Evolutionary conservation across 2,113 vertebrate genomes (phyloP).

Genomic region (Epinephelus moara): DNA sequence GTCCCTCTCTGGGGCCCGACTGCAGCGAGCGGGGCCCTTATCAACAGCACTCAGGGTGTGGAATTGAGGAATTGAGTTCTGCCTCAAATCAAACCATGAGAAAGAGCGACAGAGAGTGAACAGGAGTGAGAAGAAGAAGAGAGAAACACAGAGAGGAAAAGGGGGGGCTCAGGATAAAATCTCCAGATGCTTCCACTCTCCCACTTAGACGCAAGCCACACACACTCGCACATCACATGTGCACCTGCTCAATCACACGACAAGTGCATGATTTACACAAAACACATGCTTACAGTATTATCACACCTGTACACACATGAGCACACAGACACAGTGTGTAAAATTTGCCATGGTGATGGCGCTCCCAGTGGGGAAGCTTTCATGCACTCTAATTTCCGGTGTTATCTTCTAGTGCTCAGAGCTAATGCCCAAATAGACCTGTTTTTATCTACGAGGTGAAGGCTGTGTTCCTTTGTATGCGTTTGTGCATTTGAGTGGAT

Average conservation of each 20-base stretch:
- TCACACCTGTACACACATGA: conserved; percentile 26
- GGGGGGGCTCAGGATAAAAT: conserved; percentile 31
- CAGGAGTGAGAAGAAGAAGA: conserved; percentile 18
- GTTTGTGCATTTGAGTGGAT: conserved; percentile 12
- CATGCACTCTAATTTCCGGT: conserved; percentile 71
- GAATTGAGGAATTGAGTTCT: conserved; percentile 81
- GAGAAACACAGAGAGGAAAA: neutral
- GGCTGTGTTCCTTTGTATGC: conserved; percentile 13
- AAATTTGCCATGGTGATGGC: conserved; percentile 41
- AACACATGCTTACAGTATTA: conserved; percentile 18
- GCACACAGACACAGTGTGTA: conserved; percentile 8
- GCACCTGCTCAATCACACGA: conserved; percentile 39
- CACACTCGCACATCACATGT: conserved; percentile 10
- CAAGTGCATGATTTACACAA: neutral
- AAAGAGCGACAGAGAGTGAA: conserved; percentile 34
- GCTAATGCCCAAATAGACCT: conserved; percentile 62
- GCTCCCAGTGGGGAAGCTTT: conserved; percentile 62
- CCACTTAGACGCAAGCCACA: conserved; percentile 54
- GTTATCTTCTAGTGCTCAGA: conserved; percentile 58
- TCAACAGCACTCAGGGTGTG: conserved; percentile 84
- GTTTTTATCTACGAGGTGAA: conserved; percentile 63
- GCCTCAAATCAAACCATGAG: conserved; percentile 76
- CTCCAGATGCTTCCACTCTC: conserved; percentile 57
- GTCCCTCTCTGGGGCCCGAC: conserved; percentile 76
- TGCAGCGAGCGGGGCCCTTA: conserved; percentile 79